Percentiles rank a stretch among this genome's conserved stretches.
phyloP scores from a whole-genome alignment of 1,140 invertebrate species.

The Zaprionus davidi region DNA sequence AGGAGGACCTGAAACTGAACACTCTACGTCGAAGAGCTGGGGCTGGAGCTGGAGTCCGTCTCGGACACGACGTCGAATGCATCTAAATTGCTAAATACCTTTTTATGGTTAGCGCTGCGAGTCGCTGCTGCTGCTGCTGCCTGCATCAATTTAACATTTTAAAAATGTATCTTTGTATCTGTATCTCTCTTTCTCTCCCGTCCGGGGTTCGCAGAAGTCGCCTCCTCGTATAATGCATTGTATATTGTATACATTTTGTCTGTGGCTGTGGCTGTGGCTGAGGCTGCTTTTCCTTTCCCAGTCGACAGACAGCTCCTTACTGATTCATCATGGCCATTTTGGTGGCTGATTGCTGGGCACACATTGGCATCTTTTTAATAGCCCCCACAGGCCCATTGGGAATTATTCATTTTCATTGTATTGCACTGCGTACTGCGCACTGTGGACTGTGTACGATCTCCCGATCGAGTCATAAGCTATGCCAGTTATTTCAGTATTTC shows the following conservation, averaged over 20 bases:
- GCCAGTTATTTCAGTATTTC: slow-evolving; percentile 60
- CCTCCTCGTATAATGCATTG: slow-evolving; percentile 32
- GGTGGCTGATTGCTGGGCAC: slow-evolving; percentile 63
- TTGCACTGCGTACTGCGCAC: slow-evolving; percentile 3
- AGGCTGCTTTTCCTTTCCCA: slow-evolving; percentile 59
- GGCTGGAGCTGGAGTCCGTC: slow-evolving; percentile 42
- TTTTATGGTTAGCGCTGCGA: slow-evolving; percentile 71
- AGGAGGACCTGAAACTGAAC: slow-evolving; percentile 22
- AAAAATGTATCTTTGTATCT: slow-evolving; percentile 82
- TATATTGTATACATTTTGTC: slow-evolving; percentile 71
- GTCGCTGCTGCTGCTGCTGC: slow-evolving; percentile 36
- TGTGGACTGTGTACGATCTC: slow-evolving; percentile 1
- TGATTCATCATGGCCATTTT: slow-evolving; percentile 67
- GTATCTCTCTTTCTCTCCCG: slow-evolving; percentile 14
- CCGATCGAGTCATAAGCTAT: slow-evolving; percentile 67
- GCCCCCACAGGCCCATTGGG: slow-evolving; percentile 67
- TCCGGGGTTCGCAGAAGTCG: slow-evolving; percentile 65
- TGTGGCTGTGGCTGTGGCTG: slow-evolving; percentile 15
- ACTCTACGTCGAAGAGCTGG: slow-evolving; percentile 8
- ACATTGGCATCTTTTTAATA: slow-evolving; percentile 80
- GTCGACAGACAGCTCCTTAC: slow-evolving; percentile 37
- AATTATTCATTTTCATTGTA: slow-evolving; percentile 81
- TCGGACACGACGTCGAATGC: slow-evolving; percentile 76
- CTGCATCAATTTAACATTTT: slow-evolving; percentile 79
- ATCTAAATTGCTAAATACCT: slow-evolving; percentile 83